These are phyloP conservation scores for Volucella inanis DNA, from an alignment of 2,888 invertebrate species.

Conservation along the genomic window DNA sequence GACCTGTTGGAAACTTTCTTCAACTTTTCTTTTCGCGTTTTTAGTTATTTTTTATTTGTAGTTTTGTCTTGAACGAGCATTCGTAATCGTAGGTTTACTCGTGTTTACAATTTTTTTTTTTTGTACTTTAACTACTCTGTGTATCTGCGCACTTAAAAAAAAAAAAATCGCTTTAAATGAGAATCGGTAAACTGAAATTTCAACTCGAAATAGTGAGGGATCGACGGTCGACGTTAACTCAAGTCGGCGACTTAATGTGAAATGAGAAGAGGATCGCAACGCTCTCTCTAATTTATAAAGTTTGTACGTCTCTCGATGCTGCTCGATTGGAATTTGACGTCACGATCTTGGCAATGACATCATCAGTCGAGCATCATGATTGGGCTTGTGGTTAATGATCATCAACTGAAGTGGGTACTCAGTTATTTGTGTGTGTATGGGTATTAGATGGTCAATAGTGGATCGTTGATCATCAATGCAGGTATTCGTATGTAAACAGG, in stretches of 20 bases:
- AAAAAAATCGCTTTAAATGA: conserved; percentile 25
- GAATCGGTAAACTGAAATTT: conserved; percentile 10
- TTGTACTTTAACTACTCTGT: background rate
- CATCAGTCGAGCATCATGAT: conserved; percentile 55
- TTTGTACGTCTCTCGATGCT: conserved; percentile 38
- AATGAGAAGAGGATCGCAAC: conserved; percentile 73
- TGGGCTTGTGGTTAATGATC: conserved; percentile 52
- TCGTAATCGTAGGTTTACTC: background rate
- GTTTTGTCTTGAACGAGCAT: background rate
- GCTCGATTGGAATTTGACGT: conserved; percentile 65
- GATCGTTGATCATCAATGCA: conserved; percentile 14
- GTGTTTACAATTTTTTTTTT: background rate
- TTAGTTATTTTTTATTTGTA: conserved; percentile 26
- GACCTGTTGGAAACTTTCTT: conserved; percentile 72
- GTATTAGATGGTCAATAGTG: background rate
- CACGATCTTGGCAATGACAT: conserved; percentile 68
- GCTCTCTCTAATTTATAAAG: conserved; percentile 75
- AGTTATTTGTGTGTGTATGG: conserved; percentile 8
- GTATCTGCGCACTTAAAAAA: conserved; percentile 44
- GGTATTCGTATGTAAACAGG: conserved; percentile 42
- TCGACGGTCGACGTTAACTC: conserved; percentile 57
- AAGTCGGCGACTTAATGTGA: conserved; percentile 68
- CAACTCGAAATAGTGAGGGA: conserved; percentile 17
- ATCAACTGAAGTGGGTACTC: conserved; percentile 41
- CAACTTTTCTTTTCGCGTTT: conserved; percentile 60